Conservation (phyloP, 1,140 invertebrate species). For the Acromyrmex heyeri region DNA sequence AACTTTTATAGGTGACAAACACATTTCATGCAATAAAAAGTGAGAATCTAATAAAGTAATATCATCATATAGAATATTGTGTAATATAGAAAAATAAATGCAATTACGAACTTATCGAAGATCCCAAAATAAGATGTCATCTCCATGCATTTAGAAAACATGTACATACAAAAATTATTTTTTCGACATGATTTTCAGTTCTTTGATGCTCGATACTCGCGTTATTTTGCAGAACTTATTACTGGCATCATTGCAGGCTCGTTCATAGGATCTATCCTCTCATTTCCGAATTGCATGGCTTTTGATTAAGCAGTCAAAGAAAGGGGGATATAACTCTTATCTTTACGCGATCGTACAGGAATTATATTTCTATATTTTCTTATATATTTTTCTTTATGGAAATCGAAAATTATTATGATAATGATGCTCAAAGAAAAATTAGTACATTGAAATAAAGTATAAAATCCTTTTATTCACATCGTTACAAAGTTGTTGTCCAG, state of each 20-base stretch:
- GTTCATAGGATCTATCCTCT: neutral
- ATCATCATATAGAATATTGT: neutral
- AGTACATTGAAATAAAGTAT: too few relatives aligned
- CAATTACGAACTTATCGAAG: neutral
- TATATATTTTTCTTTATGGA: too few relatives aligned
- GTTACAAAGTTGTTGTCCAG: too few relatives aligned
- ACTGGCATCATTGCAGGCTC: too few relatives aligned
- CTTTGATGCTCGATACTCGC: neutral
- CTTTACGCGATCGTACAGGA: too few relatives aligned
- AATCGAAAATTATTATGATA: too few relatives aligned
- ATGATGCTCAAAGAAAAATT: too few relatives aligned
- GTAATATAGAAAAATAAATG: neutral
- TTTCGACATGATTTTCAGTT: neutral
- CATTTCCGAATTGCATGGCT: neutral
- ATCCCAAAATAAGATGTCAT: neutral
- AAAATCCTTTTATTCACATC: too few relatives aligned
- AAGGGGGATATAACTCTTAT: neutral
- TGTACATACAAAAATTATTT: neutral
- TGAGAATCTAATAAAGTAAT: slow-evolving; percentile 12
- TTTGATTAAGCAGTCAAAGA: neutral
- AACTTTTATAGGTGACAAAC: neutral
- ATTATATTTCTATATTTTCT: too few relatives aligned
- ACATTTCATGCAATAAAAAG: slow-evolving; percentile 23
- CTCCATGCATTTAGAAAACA: neutral
- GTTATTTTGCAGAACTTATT: neutral